Base-by-base conservation (phyloP, 2,797 vertebrate genomes). In the Lepus oiostolus region DNA sequence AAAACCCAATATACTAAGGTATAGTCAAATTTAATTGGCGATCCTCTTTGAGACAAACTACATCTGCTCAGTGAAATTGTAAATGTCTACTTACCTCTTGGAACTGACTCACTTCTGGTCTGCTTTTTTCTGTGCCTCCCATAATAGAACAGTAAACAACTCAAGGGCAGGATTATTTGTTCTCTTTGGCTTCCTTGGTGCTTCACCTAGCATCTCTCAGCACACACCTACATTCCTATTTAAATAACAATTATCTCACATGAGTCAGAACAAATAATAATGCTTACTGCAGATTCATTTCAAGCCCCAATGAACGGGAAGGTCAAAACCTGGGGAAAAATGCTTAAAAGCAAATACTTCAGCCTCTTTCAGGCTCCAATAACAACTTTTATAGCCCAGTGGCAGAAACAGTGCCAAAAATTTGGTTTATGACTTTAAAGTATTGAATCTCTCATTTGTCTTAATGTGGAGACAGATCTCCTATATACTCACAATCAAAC, bases 241-340 rank as follows among this genome's bases (percentile, higher is more conserved):
- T 97, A 96, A 97, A 97, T 97, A 96, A 92, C 96, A 94, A 95
- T 97, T 95, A 96, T 94, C 95, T 79, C 81, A 93, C 81, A 70
- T 96, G 95, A 96, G 95, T 95, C 94, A 96, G 92, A 96, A 81
- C 84, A 97, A 96, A 97, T 95, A 95, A 97, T 63, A 95, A 97
- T 94, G 89, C 92, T 95, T 60, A 62, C 71, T 70, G 76, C 84
- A 93, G 91, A 83, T 96, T 96, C 92, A 94, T 96, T 97, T 97
- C 89, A 95, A 96, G 92, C 54, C 65, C 38, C 84, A 80, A 21
- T 50, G 50, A 96, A 62, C 0, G 0, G 17, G 81, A 96, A 92
- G 93, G 91, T 95, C 95, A 95, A 93, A 96, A 90, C 74, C 62
- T 95, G 24, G 32, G 17, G 4, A 3, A 19, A 67, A 88, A 54